These are phyloP conservation scores for Neotragus pygmaeus DNA, from an alignment of 2,113 vertebrate genomes.

Conservation along the genomic window DNA sequence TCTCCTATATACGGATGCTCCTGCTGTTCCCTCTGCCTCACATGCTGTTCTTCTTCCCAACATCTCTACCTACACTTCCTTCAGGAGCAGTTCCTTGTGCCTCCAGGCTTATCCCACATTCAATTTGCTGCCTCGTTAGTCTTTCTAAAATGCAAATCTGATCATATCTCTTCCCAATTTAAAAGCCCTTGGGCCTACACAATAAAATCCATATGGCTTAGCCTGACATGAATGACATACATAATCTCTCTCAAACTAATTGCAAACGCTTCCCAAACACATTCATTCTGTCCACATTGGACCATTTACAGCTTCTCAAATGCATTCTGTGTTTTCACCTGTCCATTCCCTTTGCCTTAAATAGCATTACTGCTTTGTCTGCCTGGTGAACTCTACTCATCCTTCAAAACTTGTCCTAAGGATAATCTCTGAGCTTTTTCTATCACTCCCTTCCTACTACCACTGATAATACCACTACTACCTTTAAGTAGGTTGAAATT, in stretches of 20 bases:
- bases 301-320: background rate
- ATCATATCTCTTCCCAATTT: background rate
- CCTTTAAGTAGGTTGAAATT: background rate
- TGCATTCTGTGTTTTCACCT: background rate
- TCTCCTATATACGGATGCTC: background rate
- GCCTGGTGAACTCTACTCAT: background rate
- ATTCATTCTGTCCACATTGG: background rate
- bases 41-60: background rate
- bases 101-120: background rate
- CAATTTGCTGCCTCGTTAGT: background rate
- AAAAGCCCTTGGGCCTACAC: background rate
- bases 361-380: background rate
- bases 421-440: background rate
- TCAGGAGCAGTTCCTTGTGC: background rate
- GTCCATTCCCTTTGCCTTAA: background rate
- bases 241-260: background rate
- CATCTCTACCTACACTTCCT: background rate
- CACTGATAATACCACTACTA: background rate
- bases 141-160: background rate
- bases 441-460: background rate
- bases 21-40: background rate
- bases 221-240: background rate
- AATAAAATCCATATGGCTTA: constrained; percentile 10
- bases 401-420: background rate
- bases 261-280: background rate